Evolutionary conservation across 2,113 vertebrate genomes (phyloP).

Genomic region (Trogon surrucura): DNA sequence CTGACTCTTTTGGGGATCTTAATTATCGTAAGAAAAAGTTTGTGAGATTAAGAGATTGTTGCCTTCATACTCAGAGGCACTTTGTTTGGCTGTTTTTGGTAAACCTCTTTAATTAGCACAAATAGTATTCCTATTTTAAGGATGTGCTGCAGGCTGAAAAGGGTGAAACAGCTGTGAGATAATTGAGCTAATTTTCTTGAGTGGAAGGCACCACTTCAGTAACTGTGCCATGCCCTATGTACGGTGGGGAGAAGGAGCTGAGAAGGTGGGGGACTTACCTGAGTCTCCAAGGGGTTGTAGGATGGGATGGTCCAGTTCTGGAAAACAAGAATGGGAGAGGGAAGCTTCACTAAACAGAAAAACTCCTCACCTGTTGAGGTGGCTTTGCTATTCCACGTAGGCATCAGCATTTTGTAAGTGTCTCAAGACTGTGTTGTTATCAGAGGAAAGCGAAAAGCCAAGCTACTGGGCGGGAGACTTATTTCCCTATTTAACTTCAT

Average conservation of each 20-base stretch:
- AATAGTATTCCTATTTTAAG: neutral
- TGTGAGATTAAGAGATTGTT: neutral
- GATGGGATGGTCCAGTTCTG: neutral
- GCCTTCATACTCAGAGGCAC: neutral
- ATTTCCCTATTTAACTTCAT: accelerated
- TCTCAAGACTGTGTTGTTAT: neutral
- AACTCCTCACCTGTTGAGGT: neutral
- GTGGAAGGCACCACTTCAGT: neutral
- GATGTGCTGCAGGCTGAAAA: neutral
- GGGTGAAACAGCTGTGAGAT: neutral
- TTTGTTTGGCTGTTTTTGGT: neutral
- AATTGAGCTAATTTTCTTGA: neutral
- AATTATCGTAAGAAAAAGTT: neutral
- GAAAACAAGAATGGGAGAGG: neutral
- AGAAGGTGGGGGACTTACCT: neutral
- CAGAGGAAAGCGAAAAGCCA: neutral
- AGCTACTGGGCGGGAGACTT: neutral
- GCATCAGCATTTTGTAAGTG: neutral
- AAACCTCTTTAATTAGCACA: neutral
- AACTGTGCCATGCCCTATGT: accelerated
- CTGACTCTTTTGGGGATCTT: neutral
- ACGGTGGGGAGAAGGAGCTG: neutral
- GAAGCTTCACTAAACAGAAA: neutral
- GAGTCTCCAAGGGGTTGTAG: conserved; percentile 3
- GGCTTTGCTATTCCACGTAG: neutral